Evolutionary conservation across 2,113 vertebrate genomes (phyloP).

Genomic region (Chloropsis hardwickii): DNA sequence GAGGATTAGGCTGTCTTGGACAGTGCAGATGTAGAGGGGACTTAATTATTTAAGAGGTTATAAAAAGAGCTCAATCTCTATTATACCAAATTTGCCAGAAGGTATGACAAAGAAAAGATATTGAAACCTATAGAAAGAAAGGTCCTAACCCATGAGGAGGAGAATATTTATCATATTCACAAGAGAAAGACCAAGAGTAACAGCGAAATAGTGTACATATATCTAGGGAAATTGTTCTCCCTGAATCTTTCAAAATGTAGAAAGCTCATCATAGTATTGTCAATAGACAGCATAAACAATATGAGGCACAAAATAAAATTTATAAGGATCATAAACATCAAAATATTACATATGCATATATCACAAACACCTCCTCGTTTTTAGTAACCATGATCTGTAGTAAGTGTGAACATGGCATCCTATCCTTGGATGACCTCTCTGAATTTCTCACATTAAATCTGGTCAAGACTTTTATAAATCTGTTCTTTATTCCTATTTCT

Average conservation of each 20-base stretch:
- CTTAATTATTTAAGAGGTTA: slow-evolving; percentile 67
- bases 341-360: neutral
- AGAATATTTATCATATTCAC: neutral
- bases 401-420: neutral
- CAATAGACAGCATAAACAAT: neutral
- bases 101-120: slow-evolving; percentile 26
- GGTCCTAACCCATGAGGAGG: neutral
- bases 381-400: neutral
- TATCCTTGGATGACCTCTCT: neutral
- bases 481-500: neutral
- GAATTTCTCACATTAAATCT: neutral
- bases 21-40: neutral
- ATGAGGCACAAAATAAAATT: neutral
- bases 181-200: neutral
- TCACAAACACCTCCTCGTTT: neutral
- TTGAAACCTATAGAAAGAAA: slow-evolving; percentile 12
- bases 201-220: neutral
- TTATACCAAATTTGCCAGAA: slow-evolving; percentile 31
- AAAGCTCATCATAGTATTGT: neutral
- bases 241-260: neutral
- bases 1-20: slow-evolving; percentile 7
- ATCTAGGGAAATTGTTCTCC: neutral
- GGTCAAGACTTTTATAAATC: neutral
- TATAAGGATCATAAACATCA: neutral
- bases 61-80: slow-evolving; percentile 47